A percentile compares a stretch with the other conserved stretches of the same genome.
Evolutionary conservation across 2,888 invertebrate genomes (phyloP).

Genomic region (Sphinx pinastri): DNA sequence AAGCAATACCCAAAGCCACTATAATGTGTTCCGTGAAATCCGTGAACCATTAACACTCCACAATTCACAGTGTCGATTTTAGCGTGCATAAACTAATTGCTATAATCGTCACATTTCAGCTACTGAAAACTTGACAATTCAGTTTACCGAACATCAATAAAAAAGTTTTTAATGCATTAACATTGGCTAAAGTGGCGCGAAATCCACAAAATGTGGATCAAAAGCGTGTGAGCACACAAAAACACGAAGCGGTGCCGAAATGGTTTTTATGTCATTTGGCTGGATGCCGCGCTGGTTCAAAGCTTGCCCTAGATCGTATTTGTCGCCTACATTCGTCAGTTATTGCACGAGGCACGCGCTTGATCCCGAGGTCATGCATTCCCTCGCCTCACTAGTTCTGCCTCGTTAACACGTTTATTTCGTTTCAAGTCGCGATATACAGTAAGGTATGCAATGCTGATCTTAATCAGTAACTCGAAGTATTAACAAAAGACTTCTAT

Average conservation of each 20-base stretch:
- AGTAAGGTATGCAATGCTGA: slow-evolving; percentile 46
- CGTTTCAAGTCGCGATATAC: slow-evolving; percentile 52
- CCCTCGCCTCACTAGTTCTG: slow-evolving; percentile 56
- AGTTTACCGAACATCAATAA: background rate
- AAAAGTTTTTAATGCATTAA: background rate
- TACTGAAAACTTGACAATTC: background rate
- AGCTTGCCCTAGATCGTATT: slow-evolving; percentile 47
- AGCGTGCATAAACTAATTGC: background rate
- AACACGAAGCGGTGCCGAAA: slow-evolving; percentile 1
- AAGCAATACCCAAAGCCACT: slow-evolving; percentile 51
- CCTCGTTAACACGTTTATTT: slow-evolving; percentile 65
- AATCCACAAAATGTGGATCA: slow-evolving; percentile 1
- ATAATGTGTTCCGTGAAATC: slow-evolving; percentile 62
- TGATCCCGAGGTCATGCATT: slow-evolving; percentile 66
- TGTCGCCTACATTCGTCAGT: slow-evolving; percentile 62
- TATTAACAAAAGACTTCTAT: slow-evolving; percentile 9
- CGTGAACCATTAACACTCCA: slow-evolving; percentile 63
- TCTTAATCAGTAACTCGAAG: slow-evolving; percentile 42
- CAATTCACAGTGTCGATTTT: slow-evolving; percentile 52
- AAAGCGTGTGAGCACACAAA: slow-evolving; percentile 11
- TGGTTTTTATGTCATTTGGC: slow-evolving; percentile 28
- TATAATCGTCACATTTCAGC: background rate
- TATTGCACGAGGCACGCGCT: slow-evolving; percentile 55
- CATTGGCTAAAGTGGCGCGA: background rate
- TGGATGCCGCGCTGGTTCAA: slow-evolving; percentile 35